These are phyloP conservation scores for Todus mexicanus DNA, from an alignment of 2,797 vertebrate genomes.

Conservation along the genomic window DNA sequence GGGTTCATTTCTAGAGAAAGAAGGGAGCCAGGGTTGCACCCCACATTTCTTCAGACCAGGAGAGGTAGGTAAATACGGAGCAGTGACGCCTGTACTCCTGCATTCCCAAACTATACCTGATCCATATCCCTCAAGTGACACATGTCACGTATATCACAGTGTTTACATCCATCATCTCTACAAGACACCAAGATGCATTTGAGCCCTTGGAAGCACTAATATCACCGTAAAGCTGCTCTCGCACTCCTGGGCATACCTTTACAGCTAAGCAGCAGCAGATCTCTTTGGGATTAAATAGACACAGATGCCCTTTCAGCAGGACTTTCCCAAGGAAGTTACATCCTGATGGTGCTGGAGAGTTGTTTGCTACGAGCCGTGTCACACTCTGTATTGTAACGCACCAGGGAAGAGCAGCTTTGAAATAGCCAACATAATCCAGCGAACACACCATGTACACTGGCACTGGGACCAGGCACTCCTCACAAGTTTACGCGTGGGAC, in stretches of 20 bases:
- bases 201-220: not conserved
- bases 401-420: not conserved
- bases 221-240: not conserved
- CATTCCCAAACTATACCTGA: not conserved
- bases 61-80: not conserved
- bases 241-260: not conserved
- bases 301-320: not conserved
- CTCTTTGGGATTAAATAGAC: not conserved
- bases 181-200: not conserved
- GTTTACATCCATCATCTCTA: not conserved
- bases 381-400: not conserved
- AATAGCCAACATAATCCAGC: not conserved
- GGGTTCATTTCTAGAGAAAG: not conserved
- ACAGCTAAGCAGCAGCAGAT: not conserved
- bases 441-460: rapidly evolving
- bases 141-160: not conserved
- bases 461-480: not conserved
- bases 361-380: not conserved
- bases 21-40: not conserved
- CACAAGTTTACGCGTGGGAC: not conserved
- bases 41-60: not conserved
- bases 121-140: not conserved
- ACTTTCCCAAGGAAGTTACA: not conserved
- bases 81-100: not conserved
- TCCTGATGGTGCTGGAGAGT: not conserved